Conservation (phyloP, 53 echinoderm and acorn worm genomes). For the Paelopatides confundens region DNA sequence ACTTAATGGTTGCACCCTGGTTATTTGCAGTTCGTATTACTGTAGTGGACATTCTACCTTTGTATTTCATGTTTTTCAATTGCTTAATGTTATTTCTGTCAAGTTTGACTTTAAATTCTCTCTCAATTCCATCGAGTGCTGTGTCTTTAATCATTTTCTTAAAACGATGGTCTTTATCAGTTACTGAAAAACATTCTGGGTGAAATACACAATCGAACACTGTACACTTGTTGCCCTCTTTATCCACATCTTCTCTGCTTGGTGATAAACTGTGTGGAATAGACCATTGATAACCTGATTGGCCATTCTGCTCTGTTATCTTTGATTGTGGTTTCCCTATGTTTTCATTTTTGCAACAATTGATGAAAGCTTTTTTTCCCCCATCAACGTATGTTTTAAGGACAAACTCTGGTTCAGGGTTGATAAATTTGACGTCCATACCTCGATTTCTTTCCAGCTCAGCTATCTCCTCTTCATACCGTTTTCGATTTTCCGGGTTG, state of each 20-base stretch:
- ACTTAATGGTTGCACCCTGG: constrained; percentile 60
- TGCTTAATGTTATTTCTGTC: constrained; percentile 84
- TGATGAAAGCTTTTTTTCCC: constrained; percentile 91
- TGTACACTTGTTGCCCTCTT: constrained; percentile 76
- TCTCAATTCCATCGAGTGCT: constrained; percentile 83
- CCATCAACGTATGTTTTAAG: constrained; percentile 94
- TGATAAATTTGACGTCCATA: constrained; percentile 89
- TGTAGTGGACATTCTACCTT: constrained; percentile 77
- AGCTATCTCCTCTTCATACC: constrained; percentile 93
- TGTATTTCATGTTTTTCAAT: constrained; percentile 88
- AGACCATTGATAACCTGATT: constrained; percentile 72
- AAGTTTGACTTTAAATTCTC: constrained; percentile 79
- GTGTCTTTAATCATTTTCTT: constrained; percentile 82
- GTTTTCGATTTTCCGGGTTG: constrained; percentile 91
- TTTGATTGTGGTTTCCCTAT: constrained; percentile 70
- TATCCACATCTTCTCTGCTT: constrained; percentile 89
- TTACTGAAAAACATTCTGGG: constrained; percentile 77
- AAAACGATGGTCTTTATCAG: constrained; percentile 76
- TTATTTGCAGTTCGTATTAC: constrained; percentile 73
- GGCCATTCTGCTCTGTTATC: constrained; percentile 53
- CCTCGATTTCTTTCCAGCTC: constrained; percentile 94
- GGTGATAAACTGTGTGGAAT: constrained; percentile 91
- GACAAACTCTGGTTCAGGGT: constrained; percentile 92
- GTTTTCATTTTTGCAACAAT: constrained; percentile 84
- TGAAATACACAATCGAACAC: constrained; percentile 95